Evolutionary conservation across 2,888 invertebrate genomes (phyloP).

Genomic region (Pseudoips prasinana): DNA sequence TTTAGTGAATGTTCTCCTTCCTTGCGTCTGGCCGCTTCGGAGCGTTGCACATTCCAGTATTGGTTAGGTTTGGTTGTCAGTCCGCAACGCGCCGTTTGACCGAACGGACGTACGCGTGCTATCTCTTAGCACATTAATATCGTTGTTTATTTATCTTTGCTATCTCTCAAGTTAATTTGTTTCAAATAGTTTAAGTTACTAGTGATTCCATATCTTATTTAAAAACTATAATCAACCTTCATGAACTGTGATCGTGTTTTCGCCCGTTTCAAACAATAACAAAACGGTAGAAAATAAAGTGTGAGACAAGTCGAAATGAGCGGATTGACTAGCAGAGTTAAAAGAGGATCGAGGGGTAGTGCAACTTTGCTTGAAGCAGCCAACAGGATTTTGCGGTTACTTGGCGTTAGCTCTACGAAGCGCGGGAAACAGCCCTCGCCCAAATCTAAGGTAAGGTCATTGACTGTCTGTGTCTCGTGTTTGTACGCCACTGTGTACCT

Average conservation of each 20-base stretch:
- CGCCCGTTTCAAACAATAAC: constrained; percentile 63
- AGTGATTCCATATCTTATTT: constrained; percentile 27
- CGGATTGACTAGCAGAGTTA: constrained; percentile 79
- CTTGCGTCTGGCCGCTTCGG: constrained; percentile 49
- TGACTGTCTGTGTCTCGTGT: constrained; percentile 54
- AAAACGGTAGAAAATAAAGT: constrained; percentile 62
- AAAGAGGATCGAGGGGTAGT: constrained; percentile 81
- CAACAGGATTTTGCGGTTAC: constrained; percentile 78
- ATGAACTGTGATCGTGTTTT: constrained; percentile 72
- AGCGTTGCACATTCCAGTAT: constrained; percentile 35
- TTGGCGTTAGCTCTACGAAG: constrained; percentile 78
- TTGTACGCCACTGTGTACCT: constrained; percentile 27
- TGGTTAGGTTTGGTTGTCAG: constrained; percentile 41
- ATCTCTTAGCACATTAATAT: constrained; percentile 33
- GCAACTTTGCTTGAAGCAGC: constrained; percentile 79
- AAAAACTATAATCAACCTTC: constrained; percentile 44
- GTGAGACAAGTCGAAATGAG: constrained; percentile 77
- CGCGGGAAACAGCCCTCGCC: constrained; percentile 81
- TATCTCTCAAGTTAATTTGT: constrained; percentile 47
- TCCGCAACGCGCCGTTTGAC: constrained; percentile 65
- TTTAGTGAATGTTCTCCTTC: constrained; percentile 61
- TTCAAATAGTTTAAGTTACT: constrained; percentile 26
- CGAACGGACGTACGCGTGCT: constrained; percentile 53
- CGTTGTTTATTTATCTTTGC: constrained; percentile 53
- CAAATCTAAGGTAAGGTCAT: constrained; percentile 79